Evolutionary conservation across 2,888 invertebrate species (phyloP), one percentile per base, ranked within the genome.

Genomic region (Drosophila eohydei): DNA sequence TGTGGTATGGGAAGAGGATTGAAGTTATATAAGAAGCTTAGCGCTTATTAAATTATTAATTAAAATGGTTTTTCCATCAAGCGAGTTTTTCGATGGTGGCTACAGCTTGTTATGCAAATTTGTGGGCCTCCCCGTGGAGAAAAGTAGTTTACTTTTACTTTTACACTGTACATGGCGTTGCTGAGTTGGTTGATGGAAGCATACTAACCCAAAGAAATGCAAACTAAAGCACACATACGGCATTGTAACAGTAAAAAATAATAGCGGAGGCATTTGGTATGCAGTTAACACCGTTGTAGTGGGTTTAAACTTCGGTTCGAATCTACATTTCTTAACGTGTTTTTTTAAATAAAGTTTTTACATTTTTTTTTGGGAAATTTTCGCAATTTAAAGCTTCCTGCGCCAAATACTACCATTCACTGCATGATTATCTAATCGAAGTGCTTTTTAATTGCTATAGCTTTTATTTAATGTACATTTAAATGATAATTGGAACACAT

Each of bases 141-240:
- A 82, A 87, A 82, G 88, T 76, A 61, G 81, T 71, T 80, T 80
- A 88, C 83, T 88, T 88, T 88, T 83, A 83, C 83, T 83, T 83
- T 83, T 79, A 57, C 71, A 48, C 55, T 68, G 58, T 36, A 65
- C 43, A 38, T 70, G 70, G 52, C 55, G 52, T 65, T 26, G 21
- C 48, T 41, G 63, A 38, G 63, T 46, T 67, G 11, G n/a, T 41
- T 38, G 63, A 26, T 67, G 66, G 50, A 66, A 77, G 64, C 72
- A 76, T 61, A 78, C 80, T 78, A 78, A 78, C 77, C 80, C 72
- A 78, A 80, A 71, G 67, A 78, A 71, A 56, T 71, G 63, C 54
- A 63, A 71, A 58, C 55, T 57, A 66, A 60, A 71, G 63, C 40
- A 26, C 46, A 58, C 26, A 40, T 21, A 30, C 36, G 12, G 21